Evolutionary conservation across 30 jellyfish, hydroid and myxozoan genomes (phyloP).

Genomic region (Clytia hemisphaerica): DNA sequence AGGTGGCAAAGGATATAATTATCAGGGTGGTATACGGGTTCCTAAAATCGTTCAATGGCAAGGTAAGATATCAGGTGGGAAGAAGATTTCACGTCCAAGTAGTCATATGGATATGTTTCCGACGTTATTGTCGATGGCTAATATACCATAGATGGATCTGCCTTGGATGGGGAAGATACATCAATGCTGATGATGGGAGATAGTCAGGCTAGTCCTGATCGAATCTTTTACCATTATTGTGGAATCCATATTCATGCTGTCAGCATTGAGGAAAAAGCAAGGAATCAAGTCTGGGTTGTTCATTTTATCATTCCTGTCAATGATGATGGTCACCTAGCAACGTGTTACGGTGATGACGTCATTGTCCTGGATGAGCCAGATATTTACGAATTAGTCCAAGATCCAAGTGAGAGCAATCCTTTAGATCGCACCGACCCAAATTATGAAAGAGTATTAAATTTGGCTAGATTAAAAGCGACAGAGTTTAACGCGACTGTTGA

Average conservation of each 20-base stretch:
- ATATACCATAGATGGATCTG: not conserved
- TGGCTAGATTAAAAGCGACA: too few relatives aligned
- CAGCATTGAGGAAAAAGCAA: slow-evolving; percentile 32
- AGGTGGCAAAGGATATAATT: slow-evolving; percentile 56
- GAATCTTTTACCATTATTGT: slow-evolving; percentile 59
- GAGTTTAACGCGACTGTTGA: too few relatives aligned
- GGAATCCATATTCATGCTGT: slow-evolving; percentile 65
- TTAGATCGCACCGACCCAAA: too few relatives aligned
- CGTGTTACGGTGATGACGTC: too few relatives aligned
- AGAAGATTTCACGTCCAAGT: slow-evolving; percentile 33
- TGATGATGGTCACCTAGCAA: too few relatives aligned
- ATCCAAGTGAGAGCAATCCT: too few relatives aligned
- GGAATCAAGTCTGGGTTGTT: slow-evolving; percentile 46
- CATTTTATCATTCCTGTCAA: slow-evolving; percentile 50
- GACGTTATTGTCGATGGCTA: slow-evolving; percentile 43
- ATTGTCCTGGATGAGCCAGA: too few relatives aligned
- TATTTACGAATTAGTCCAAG: too few relatives aligned
- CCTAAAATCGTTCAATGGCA: slow-evolving; percentile 66
- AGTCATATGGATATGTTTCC: slow-evolving; percentile 70
- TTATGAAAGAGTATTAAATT: too few relatives aligned
- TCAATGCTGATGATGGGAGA: slow-evolving; percentile 17
- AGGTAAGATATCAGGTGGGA: slow-evolving; percentile 28
- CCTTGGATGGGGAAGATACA: slow-evolving; percentile 58
- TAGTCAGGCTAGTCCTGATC: not conserved
- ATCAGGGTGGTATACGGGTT: slow-evolving; percentile 77